These are phyloP conservation scores for Chiroxiphia lanceolata DNA, from an alignment of 2,797 vertebrate genomes.

Conservation along the genomic window DNA sequence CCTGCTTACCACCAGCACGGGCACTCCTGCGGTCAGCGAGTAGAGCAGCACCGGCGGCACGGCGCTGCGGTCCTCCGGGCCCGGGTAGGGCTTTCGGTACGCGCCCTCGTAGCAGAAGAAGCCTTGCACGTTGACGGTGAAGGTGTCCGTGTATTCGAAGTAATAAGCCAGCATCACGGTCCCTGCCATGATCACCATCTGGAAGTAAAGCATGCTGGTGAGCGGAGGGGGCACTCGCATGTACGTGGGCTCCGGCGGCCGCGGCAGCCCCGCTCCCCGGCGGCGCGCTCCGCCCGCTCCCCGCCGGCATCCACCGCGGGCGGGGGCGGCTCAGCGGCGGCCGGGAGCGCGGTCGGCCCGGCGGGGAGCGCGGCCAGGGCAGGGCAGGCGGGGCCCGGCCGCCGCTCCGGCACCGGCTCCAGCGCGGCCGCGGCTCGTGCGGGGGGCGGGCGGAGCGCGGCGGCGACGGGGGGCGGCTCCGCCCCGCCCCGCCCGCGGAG, in stretches of 20 bases:
- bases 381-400: background rate
- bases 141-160: constrained; percentile 98
- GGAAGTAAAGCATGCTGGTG: constrained; percentile 80
- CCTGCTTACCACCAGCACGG: constrained; percentile 89
- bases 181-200: constrained; percentile 97
- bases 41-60: constrained; percentile 91
- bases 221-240: constrained; percentile 69
- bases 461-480: background rate
- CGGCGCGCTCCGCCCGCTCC: constrained; percentile 49
- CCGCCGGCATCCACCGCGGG: constrained; percentile 51
- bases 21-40: constrained; percentile 88
- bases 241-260: constrained; percentile 50
- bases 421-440: constrained; percentile 3
- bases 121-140: constrained; percentile 94
- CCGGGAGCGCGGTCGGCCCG: background rate
- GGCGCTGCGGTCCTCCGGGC: constrained; percentile 92
- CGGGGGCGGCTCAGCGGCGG: background rate
- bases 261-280: constrained; percentile 57
- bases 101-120: constrained; percentile 97
- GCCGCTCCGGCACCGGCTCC: background rate
- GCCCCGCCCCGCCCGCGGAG: background rate
- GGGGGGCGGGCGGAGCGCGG: constrained; percentile 29
- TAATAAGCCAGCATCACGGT: constrained; percentile 98
- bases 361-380: background rate
- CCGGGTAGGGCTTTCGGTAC: constrained; percentile 94